Evolutionary conservation across 2,797 vertebrate species (phyloP).

Genomic region (Falco columbarius): DNA sequence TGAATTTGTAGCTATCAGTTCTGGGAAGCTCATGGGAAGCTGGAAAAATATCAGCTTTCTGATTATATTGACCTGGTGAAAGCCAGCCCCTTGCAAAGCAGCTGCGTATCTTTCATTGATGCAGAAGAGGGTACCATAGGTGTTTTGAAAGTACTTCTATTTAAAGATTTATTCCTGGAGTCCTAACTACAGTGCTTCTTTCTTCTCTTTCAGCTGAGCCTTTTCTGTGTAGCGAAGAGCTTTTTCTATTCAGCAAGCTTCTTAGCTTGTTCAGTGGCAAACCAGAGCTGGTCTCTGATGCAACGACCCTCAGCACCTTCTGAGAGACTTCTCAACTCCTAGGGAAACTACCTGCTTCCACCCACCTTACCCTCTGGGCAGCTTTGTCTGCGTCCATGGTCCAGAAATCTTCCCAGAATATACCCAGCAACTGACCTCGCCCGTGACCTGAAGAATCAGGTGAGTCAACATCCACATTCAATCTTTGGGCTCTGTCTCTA

Average conservation of each 20-base stretch:
- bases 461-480: not conserved
- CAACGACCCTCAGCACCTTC: not conserved
- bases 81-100: not conserved
- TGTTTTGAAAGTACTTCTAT: not conserved
- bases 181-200: not conserved
- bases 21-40: not conserved
- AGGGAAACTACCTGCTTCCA: not conserved
- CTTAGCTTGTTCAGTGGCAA: not conserved
- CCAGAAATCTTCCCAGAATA: not conserved
- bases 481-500: not conserved
- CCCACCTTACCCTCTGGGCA: not conserved
- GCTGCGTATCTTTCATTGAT: not conserved
- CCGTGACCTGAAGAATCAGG: not conserved
- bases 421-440: not conserved
- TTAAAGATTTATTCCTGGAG: not conserved
- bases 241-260: not conserved
- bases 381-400: not conserved
- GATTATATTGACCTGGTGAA: constrained; percentile 5
- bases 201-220: not conserved
- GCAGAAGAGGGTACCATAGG: not conserved
- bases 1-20: not conserved
- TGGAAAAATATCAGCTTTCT: constrained; percentile 8
- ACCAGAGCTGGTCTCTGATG: not conserved
- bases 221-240: not conserved
- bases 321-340: not conserved